Evolutionary conservation across 2,888 invertebrate species (phyloP).

Genomic region (Empis livida): DNA sequence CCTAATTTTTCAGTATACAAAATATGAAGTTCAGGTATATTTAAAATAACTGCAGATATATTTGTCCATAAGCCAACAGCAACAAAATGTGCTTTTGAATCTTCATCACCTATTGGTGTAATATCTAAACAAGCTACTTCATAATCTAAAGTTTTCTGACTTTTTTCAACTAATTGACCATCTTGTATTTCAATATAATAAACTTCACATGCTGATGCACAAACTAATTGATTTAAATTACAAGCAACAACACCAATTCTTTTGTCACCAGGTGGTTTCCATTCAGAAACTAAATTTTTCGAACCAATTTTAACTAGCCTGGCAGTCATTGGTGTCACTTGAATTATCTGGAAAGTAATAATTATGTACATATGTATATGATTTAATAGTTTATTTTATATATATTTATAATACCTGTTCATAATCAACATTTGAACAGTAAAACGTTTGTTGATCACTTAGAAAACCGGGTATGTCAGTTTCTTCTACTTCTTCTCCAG

Average conservation of each 20-base stretch:
- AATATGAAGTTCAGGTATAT: conserved; percentile 65
- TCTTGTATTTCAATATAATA: conserved; percentile 65
- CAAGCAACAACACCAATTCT: conserved; percentile 83
- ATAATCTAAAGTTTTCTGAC: conserved; percentile 66
- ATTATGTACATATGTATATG: not conserved
- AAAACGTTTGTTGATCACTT: conserved; percentile 86
- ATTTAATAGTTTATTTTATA: too few species aligned
- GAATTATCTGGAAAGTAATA: conserved; percentile 38
- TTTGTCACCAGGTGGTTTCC: conserved; percentile 56
- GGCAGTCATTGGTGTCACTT: conserved; percentile 59
- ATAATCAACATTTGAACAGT: conserved; percentile 77
- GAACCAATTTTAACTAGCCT: conserved; percentile 55
- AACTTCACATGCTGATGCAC: conserved; percentile 79
- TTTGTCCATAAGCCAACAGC: conserved; percentile 97
- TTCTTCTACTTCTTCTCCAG: conserved; percentile 96
- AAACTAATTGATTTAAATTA: conserved; percentile 60
- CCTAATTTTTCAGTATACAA: conserved; percentile 78
- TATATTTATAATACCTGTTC: conserved; percentile 48
- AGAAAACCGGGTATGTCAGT: conserved; percentile 87
- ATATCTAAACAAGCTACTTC: conserved; percentile 96
- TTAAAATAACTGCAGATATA: conserved; percentile 78
- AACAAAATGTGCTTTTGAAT: conserved; percentile 54
- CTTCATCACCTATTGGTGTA: conserved; percentile 57
- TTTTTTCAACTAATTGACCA: conserved; percentile 48
- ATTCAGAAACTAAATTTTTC: conserved; percentile 54